Conservation (phyloP, 2,113 vertebrate species). For the Gobio gobio region DNA sequence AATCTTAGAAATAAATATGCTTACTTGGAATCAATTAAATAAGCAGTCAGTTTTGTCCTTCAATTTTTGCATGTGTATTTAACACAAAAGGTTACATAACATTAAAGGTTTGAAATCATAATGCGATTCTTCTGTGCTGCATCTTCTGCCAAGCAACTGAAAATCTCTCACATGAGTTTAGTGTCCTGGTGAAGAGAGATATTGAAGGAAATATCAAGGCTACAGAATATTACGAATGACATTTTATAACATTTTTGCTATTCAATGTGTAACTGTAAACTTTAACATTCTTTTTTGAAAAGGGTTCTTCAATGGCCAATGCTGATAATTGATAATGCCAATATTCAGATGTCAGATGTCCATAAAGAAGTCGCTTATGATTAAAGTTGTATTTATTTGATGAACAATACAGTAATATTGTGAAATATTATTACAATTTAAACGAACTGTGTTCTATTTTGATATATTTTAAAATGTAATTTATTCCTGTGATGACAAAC, state of each 20-base stretch:
- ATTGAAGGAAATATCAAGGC: not conserved
- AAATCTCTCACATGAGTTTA: conserved; percentile 14
- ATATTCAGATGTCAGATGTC: not conserved
- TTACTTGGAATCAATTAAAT: not conserved
- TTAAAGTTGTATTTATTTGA: not conserved
- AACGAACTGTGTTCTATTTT: too few species aligned
- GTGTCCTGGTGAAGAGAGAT: not conserved
- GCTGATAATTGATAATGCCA: not conserved
- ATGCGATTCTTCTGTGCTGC: conserved; percentile 28
- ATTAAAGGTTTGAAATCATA: conserved; percentile 24
- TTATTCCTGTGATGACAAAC: too few species aligned
- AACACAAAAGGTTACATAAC: conserved; percentile 30
- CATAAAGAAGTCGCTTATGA: not conserved
- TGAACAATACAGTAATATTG: not conserved
- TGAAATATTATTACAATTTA: too few species aligned
- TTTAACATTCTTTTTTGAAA: not conserved
- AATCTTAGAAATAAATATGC: not conserved
- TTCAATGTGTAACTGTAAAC: not conserved
- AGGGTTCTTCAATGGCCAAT: too few species aligned
- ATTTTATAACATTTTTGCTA: not conserved
- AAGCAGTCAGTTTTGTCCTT: conserved; percentile 1
- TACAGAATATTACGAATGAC: not conserved
- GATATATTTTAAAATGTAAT: too few species aligned
- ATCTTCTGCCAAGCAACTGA: conserved; percentile 25
- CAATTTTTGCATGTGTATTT: not conserved